phyloP scores from a whole-genome alignment of 2,797 vertebrate genomes.

The Mergus octosetaceus region DNA sequence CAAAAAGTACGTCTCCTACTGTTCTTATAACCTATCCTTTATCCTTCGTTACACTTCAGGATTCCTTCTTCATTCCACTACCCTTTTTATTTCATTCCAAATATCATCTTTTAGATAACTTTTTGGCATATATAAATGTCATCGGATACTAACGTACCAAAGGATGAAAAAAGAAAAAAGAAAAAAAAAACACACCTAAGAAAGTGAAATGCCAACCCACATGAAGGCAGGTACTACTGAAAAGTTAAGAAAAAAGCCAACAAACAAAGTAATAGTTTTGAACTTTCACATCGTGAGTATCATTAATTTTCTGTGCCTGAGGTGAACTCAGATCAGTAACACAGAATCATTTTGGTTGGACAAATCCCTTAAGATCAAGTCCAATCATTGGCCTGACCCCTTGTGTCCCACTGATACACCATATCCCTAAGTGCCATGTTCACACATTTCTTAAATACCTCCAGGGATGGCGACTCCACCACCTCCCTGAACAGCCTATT shows the following conservation, averaged over 20 bases:
- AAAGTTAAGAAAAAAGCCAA: not conserved
- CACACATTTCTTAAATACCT: not conserved
- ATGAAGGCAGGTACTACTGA: not conserved
- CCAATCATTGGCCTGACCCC: not conserved
- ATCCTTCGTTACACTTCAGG: not conserved
- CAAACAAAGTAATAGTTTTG: not conserved
- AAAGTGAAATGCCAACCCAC: not conserved
- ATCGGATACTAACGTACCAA: not conserved
- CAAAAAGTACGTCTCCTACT: not conserved
- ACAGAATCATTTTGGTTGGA: not conserved
- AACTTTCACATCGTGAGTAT: not conserved
- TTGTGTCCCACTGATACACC: not conserved
- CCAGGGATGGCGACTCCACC: not conserved
- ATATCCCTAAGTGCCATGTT: not conserved
- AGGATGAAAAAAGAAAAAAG: not conserved
- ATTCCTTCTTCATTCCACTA: not conserved
- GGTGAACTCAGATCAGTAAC: not conserved
- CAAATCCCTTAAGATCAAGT: not conserved
- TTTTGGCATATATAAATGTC: slow-evolving; percentile 15
- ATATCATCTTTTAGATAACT: not conserved
- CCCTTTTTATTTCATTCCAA: not conserved
- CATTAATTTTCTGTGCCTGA: not conserved
- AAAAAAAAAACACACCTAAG: not conserved
- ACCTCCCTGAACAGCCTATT: not conserved
- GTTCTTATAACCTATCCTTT: not conserved